Evolutionary conservation across 2,888 invertebrate species (phyloP).

Genomic region (Drosophila barbarae): DNA sequence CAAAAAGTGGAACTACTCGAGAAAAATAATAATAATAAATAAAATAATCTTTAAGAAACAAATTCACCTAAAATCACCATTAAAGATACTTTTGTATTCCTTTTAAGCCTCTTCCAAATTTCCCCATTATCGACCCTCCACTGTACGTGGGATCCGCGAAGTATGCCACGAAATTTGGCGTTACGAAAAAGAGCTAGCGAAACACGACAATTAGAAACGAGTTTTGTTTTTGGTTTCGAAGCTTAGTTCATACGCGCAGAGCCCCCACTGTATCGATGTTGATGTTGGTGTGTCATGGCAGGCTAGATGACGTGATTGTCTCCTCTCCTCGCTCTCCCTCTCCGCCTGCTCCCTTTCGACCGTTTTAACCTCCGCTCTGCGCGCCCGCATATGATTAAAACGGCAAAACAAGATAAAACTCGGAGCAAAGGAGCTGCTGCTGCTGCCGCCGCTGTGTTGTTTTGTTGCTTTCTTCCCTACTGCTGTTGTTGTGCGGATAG

Average conservation of each 20-base stretch:
- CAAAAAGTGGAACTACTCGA: neutral
- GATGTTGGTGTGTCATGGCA: conserved; percentile 49
- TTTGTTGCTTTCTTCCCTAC: conserved; percentile 46
- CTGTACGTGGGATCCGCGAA: conserved; percentile 4
- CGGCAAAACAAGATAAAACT: conserved; percentile 73
- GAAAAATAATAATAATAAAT: neutral
- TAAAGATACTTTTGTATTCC: neutral
- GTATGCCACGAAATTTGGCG: conserved; percentile 12
- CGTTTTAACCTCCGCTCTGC: conserved; percentile 36
- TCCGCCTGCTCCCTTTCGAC: conserved; percentile 12
- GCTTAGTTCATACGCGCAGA: conserved; percentile 10
- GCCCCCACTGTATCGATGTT: conserved; percentile 40
- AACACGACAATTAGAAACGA: conserved; percentile 7
- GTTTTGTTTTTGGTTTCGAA: conserved; percentile 3
- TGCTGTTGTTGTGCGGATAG: conserved; percentile 34
- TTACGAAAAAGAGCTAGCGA: neutral
- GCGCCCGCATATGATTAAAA: conserved; percentile 73
- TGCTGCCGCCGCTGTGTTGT: conserved; percentile 36
- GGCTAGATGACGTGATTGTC: conserved; percentile 73
- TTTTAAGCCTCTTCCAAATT: neutral
- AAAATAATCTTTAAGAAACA: neutral
- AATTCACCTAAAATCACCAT: neutral
- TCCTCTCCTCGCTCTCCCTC: conserved; percentile 20
- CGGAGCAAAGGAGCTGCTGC: conserved; percentile 64
- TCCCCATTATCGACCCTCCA: neutral